Conservation (phyloP, 2,113 vertebrate species). For the Scomber scombrus region DNA sequence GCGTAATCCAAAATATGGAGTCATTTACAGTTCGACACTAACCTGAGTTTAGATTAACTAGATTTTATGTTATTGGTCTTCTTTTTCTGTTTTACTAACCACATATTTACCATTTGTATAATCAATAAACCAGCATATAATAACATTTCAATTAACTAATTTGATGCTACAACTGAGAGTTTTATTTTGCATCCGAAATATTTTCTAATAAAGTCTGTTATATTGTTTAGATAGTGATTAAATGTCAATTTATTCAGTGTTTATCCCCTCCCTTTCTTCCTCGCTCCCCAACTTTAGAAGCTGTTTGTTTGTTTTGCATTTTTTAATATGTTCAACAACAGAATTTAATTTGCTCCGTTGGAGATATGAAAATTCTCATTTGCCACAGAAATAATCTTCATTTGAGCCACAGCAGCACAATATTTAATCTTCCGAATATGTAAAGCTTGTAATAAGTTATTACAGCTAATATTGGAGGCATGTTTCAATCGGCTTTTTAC, state of each 20-base stretch:
- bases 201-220: background rate
- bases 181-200: background rate
- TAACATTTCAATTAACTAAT: background rate
- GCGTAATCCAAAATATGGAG: no score
- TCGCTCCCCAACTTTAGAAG: background rate
- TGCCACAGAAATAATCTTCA: slow-evolving; percentile 14
- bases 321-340: slow-evolving; percentile 3
- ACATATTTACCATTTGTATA: background rate
- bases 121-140: background rate
- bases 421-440: background rate
- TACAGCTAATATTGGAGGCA: background rate
- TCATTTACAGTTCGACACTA: no score
- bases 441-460: background rate
- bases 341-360: background rate
- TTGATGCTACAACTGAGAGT: slow-evolving; percentile 1
- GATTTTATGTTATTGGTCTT: no score
- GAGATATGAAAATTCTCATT: slow-evolving; percentile 17
- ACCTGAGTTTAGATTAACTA: no score
- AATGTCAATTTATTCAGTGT: background rate
- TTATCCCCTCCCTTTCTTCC: background rate
- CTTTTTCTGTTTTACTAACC: background rate
- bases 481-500: background rate
- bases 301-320: background rate
- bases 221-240: background rate
- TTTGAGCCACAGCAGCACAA: background rate